phyloP scores from a whole-genome alignment of 2,888 invertebrate species.

The Elegia similella region DNA sequence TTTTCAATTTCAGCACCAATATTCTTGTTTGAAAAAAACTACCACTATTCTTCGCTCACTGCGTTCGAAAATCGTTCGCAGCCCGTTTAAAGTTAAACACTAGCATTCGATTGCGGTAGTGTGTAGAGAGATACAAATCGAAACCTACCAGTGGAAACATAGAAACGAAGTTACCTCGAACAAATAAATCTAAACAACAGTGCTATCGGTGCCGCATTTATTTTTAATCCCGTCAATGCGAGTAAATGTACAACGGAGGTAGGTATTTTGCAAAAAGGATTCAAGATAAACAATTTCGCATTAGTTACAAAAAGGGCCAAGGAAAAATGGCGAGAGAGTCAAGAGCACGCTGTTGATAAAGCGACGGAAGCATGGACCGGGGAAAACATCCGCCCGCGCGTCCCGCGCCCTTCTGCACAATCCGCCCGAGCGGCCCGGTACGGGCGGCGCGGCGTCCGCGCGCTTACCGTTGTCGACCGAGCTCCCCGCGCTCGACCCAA shows the following conservation, averaged over 20 bases:
- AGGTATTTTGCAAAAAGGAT: constrained; percentile 38
- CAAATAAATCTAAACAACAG: constrained; percentile 49
- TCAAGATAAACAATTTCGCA: constrained; percentile 47
- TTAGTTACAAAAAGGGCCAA: constrained; percentile 44
- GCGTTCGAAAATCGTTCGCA: constrained; percentile 24
- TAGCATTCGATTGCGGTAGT: constrained; percentile 35
- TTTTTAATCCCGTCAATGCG: constrained; percentile 40
- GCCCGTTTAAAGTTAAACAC: constrained; percentile 30
- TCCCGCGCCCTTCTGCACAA: neutral
- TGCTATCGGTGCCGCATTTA: constrained; percentile 43
- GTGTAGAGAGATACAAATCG: constrained; percentile 40
- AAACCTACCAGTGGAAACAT: constrained; percentile 41
- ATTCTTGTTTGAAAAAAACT: constrained; percentile 10
- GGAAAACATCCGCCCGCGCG: constrained; percentile 45
- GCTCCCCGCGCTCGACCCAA: constrained; percentile 15
- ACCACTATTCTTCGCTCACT: constrained; percentile 8
- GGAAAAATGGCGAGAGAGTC: constrained; percentile 45
- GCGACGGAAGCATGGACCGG: constrained; percentile 41
- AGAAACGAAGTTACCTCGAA: constrained; percentile 46
- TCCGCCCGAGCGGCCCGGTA: constrained; percentile 5
- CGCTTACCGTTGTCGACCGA: constrained; percentile 8
- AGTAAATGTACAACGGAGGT: constrained; percentile 31
- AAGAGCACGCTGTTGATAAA: constrained; percentile 44
- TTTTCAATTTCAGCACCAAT: constrained; percentile 7
- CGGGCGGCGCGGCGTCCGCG: constrained; percentile 10